A percentile compares a stretch with the other conserved stretches of the same genome.
Conservation (phyloP, 1,140 invertebrate species). For the Drosophila insularis region DNA sequence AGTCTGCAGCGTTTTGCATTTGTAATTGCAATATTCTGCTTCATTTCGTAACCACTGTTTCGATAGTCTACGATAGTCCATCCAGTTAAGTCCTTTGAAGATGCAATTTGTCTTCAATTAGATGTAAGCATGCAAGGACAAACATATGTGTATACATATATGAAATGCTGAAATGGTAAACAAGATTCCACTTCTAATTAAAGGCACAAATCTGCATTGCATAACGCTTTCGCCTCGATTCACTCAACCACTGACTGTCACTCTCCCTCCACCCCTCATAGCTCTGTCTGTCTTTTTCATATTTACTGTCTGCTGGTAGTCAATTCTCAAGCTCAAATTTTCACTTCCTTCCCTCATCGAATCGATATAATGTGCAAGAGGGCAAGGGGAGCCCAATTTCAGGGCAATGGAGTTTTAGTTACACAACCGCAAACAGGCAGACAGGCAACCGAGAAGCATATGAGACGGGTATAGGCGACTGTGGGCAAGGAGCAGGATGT, state of each 20-base stretch:
- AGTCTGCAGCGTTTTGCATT: too few relatives aligned
- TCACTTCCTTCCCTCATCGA: not conserved
- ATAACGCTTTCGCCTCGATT: conserved; percentile 14
- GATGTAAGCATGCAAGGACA: not conserved
- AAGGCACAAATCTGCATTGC: conserved; percentile 43
- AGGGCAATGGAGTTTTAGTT: conserved; percentile 70
- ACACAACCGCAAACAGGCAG: conserved; percentile 70
- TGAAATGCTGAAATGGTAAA: conserved; percentile 26
- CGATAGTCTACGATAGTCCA: not conserved
- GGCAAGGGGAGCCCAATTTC: conserved; percentile 1
- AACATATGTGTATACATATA: conserved; percentile 14
- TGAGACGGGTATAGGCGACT: too few relatives aligned
- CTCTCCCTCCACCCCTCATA: not conserved
- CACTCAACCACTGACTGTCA: not conserved
- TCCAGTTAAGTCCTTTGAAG: conserved; percentile 1
- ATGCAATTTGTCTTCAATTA: not conserved
- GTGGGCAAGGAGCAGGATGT: not conserved
- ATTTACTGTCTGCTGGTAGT: not conserved
- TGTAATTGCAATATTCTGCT: too few relatives aligned
- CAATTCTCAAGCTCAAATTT: conserved; percentile 2
- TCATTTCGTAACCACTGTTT: too few relatives aligned
- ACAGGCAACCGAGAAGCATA: not conserved
- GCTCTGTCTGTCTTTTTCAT: not conserved
- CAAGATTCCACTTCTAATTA: conserved; percentile 40
- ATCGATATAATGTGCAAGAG: conserved; percentile 6